phyloP scores from a whole-genome alignment of 2,888 invertebrate genomes.

The Myathropa florea region DNA sequence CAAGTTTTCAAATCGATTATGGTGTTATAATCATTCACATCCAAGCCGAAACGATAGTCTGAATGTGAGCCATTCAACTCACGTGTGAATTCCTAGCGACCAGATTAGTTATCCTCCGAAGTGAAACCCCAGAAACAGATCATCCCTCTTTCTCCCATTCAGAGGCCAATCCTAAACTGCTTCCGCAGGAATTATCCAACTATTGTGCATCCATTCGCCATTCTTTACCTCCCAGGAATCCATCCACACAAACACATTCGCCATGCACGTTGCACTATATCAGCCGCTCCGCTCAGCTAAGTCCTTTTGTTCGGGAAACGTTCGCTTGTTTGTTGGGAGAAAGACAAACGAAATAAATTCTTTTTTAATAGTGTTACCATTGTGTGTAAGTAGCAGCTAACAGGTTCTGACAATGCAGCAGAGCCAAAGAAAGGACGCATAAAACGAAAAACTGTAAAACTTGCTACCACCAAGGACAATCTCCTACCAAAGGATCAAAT shows the following conservation, averaged over 20 bases:
- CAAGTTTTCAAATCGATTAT: background rate
- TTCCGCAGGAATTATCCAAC: constrained; percentile 4
- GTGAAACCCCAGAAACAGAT: background rate
- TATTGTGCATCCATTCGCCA: background rate
- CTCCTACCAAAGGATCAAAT: constrained; percentile 54
- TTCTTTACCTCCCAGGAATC: background rate
- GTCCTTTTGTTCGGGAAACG: constrained; percentile 63
- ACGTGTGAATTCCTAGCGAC: background rate
- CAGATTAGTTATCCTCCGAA: constrained; percentile 6
- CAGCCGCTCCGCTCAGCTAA: background rate
- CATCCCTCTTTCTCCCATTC: background rate
- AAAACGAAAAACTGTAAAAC: background rate
- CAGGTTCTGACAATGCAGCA: constrained; percentile 51
- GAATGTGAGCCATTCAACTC: background rate
- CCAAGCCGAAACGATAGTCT: background rate
- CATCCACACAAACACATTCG: background rate
- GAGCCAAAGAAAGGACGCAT: background rate
- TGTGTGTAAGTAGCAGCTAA: constrained; percentile 56
- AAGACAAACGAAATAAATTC: constrained; percentile 66
- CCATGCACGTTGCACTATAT: background rate
- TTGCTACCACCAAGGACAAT: background rate
- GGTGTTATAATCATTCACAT: background rate
- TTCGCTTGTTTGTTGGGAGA: constrained; percentile 46
- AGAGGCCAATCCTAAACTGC: background rate
- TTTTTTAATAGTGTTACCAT: constrained; percentile 64